phyloP scores from a whole-genome alignment of 2,888 invertebrate genomes.

The Dinocampus coccinellae region DNA sequence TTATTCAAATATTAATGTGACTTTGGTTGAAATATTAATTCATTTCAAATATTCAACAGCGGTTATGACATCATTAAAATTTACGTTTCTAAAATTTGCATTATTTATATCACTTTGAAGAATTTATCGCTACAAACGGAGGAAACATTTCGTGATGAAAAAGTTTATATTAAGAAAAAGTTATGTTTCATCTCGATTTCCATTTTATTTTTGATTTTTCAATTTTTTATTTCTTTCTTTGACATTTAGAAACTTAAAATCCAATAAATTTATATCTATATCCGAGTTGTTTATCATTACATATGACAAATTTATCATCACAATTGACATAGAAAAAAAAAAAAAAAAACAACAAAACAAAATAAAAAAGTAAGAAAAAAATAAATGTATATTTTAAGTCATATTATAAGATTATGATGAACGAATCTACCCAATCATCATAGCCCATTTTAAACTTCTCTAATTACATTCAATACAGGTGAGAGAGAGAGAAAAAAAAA shows the following conservation, averaged over 20 bases:
- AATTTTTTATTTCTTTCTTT: neutral
- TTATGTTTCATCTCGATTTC: neutral
- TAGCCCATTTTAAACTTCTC: neutral
- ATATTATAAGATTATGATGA: no score
- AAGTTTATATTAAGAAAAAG: neutral
- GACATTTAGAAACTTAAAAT: neutral
- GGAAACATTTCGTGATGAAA: neutral
- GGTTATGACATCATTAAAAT: neutral
- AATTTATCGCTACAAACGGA: neutral
- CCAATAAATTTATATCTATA: slow-evolving; percentile 1
- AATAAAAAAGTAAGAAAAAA: no score
- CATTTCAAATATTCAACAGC: neutral
- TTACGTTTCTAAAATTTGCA: neutral
- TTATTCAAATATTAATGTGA: neutral
- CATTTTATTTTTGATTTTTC: no score
- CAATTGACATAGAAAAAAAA: neutral
- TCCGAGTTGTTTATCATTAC: slow-evolving; percentile 13
- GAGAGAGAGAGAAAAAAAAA: no score
- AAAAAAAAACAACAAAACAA: neutral
- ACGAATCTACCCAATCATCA: no score
- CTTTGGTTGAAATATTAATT: neutral
- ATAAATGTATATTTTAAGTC: no score
- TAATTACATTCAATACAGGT: neutral
- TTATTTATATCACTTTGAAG: neutral
- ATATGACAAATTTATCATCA: neutral